Base-by-base conservation (phyloP, 2,797 vertebrate species). In the Acanthurus leucopareius region DNA sequence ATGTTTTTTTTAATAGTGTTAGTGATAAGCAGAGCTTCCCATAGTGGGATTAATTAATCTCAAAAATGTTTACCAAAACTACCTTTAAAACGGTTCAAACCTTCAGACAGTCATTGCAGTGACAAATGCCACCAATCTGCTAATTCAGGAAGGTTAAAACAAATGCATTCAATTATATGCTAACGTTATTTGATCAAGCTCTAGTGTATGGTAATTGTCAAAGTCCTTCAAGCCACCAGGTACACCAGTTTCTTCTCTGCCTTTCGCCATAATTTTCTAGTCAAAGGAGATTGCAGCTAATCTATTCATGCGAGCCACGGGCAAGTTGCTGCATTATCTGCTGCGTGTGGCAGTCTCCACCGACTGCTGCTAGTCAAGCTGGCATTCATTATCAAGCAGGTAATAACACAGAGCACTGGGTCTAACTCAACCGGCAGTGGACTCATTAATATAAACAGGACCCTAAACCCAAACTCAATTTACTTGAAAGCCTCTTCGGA, bases 381-480 rank as follows among this genome's bases (percentile, higher is more conserved):
- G 84, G 88, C 82, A 86, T 93, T 92, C 91, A 93, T 93, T 92
- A 93, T 91, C 88, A 89, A 75, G 86, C 85, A 91, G 91, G 90
- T 93, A 92, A 92, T 92, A 92, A 90, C 90, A 92, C 86, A 89
- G 86, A 88, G 90, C 92, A 69, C 77, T 91, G 85, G 84, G 84
- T 88, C 90, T 84, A 92, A 85, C 89, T 92, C 86, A 82, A 86
- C 79, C 75, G 59, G 75, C 88, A 81, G 85, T 85, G 82, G 89
- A 83, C 84, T 93, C 91, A 93, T 94, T 93, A 93, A 91, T 93
- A 93, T 89, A 93, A 93, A 93, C 92, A 92, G 84, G 90, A 92
- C 90, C 91, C 90, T 91, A 89, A 94, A 93, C 92, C 89, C 89
- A 92, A 93, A 92, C 92, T 93, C 92, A 94, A 93, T 93, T 94